These are phyloP conservation scores for Simalia tracyae DNA, from an alignment of 2,797 vertebrate genomes.

Conservation along the genomic window DNA sequence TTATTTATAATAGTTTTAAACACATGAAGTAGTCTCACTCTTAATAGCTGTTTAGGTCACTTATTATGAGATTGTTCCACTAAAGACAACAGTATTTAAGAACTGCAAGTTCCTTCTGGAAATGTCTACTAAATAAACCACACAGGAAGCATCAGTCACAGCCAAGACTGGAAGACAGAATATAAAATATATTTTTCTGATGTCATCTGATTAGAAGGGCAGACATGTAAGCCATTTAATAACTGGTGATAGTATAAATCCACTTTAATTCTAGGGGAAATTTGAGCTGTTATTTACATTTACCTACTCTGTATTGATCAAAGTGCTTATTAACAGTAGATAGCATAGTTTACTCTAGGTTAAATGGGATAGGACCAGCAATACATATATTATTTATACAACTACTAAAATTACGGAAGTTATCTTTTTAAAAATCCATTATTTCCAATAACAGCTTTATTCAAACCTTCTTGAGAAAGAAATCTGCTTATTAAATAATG, in stretches of 20 bases:
- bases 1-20: neutral
- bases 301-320: neutral
- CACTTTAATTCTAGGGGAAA: neutral
- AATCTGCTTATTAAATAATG: neutral
- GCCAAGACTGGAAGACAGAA: neutral
- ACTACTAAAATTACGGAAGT: neutral
- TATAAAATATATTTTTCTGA: neutral
- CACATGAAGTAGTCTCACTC: neutral
- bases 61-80: neutral
- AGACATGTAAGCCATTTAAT: neutral
- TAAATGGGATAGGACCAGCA: neutral
- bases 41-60: neutral
- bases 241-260: neutral
- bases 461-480: neutral
- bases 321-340: neutral
- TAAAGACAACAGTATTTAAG: neutral
- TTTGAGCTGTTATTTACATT: neutral
- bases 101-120: neutral
- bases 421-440: neutral
- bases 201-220: neutral
- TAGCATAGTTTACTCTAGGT: neutral
- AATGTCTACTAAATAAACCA: neutral
- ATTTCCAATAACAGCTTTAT: neutral
- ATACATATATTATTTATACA: neutral
- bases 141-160: neutral